Conservation (phyloP, 2,113 vertebrate species). For the Nibea coibor region DNA sequence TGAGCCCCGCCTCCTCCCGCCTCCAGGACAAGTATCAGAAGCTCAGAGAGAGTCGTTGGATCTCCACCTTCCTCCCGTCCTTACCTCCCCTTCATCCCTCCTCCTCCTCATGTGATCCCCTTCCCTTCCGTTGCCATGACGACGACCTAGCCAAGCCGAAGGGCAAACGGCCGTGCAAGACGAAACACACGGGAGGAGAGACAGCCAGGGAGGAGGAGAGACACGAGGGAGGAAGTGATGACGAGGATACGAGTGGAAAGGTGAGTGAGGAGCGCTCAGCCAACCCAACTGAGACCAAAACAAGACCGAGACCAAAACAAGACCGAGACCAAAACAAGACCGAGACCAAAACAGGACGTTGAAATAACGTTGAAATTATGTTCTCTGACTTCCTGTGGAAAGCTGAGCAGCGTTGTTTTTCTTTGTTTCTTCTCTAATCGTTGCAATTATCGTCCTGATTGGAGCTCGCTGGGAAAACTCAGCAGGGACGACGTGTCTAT, state of each 20-base stretch:
- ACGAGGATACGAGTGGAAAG: conserved; percentile 2
- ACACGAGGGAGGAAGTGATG: conserved; percentile 69
- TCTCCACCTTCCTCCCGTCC: conserved; percentile 78
- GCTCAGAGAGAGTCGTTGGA: conserved; percentile 89
- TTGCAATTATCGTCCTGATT: conserved; percentile 65
- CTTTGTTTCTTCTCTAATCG: conserved; percentile 46
- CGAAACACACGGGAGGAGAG: conserved; percentile 88
- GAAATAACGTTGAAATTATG: too few species aligned
- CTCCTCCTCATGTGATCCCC: conserved; percentile 61
- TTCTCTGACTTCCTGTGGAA: too few species aligned
- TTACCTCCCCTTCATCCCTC: conserved; percentile 39
- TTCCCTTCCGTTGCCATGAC: conserved; percentile 52
- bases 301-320: too few species aligned
- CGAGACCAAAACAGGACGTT: too few species aligned
- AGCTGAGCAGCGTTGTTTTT: not conserved
- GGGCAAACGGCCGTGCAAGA: conserved; percentile 95
- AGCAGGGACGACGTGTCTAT: conserved; percentile 34
- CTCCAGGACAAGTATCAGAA: conserved; percentile 90
- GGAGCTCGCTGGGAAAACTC: conserved; percentile 60
- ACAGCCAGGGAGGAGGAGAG: conserved; percentile 73
- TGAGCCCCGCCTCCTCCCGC: conserved; percentile 79
- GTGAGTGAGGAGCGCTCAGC: conserved; percentile 32
- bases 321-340: too few species aligned
- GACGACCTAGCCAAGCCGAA: conserved; percentile 89
- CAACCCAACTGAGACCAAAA: too few species aligned